Evolutionary conservation across 2,113 vertebrate genomes (phyloP), one percentile per base, ranked within the genome.

Genomic region (Gymnogyps californianus): DNA sequence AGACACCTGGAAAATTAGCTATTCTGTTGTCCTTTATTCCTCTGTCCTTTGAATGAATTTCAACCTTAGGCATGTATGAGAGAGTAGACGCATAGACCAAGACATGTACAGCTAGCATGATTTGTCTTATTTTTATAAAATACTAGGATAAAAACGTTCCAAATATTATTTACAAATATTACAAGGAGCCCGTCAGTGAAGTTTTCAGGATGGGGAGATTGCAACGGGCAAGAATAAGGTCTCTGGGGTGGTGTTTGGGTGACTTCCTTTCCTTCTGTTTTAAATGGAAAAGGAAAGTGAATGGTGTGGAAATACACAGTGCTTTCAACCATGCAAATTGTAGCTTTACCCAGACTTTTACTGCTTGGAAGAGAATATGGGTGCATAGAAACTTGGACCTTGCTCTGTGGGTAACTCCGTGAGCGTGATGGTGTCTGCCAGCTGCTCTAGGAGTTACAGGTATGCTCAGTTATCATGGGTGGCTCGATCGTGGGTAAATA

Each of bases 401-500:
- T 52, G 34, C 20, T 54, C 28, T 47, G 26, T 16, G 31, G 42
- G 38, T 65, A 42, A 31, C 42, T n/a, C n/a, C 13, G 3, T 19
- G 64, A 34, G 36, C 1, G 17, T 0, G 2, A 1, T 46, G 28
- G 36, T 40, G 78, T 44, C 57, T 86, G 55, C 25, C 61, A n/a
- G 2, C 57, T 44, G 42, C 88, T 87, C 16, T 6, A 18, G 76
- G 58, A 75, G 16, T 74, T 38, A 10, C 1, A 3, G 29, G 3
- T 38, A 3, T 0, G 7, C 34, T 76, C 16, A 21, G 24, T 26
- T 40, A 28, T 4, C 0, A 0, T 17, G 54, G 5, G 16, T 55
- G n/a, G 9, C 4, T 66, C 79, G 55, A 20, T n/a, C 49, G 34
- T 49, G 34, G 7, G 13, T 47, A 38, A n/a, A 11, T 19, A 29